Conservation (phyloP, 1,140 invertebrate genomes). For the Phymorhynchus buccinoides region DNA sequence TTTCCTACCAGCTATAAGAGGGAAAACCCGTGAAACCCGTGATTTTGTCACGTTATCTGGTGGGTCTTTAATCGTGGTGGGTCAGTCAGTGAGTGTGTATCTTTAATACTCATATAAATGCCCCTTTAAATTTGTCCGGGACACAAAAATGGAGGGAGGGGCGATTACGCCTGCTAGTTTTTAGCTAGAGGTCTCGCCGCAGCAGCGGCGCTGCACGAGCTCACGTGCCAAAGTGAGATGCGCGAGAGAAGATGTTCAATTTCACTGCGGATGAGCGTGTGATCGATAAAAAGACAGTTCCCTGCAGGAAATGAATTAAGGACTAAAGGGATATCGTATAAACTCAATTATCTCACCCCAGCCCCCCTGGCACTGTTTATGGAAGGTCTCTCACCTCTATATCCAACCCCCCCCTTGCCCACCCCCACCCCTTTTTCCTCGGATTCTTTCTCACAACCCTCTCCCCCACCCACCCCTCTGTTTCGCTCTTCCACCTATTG, state of each 20-base stretch:
- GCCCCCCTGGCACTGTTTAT: constrained; percentile 35
- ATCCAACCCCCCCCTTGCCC: neutral
- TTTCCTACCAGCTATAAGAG: no score
- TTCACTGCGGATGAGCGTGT: constrained; percentile 16
- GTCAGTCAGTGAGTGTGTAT: no score
- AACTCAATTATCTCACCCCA: constrained; percentile 38
- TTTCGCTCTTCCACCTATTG: no score
- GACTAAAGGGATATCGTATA: constrained; percentile 41
- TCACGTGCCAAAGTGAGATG: constrained; percentile 34
- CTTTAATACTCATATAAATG: no score
- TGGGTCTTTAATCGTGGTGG: no score
- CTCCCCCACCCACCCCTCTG: neutral
- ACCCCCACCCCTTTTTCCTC: neutral
- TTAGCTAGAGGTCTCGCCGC: no score
- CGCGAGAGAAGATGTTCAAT: constrained; percentile 33
- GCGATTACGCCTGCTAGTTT: neutral
- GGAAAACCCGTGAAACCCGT: no score
- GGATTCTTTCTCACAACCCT: no score
- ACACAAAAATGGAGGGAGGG: neutral
- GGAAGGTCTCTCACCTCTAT: constrained; percentile 20
- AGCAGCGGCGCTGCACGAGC: neutral
- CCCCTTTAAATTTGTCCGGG: neutral
- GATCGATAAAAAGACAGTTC: constrained; percentile 39
- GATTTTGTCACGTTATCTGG: no score
- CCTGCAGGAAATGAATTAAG: constrained; percentile 40